Conservation (phyloP, 2,888 invertebrate genomes). For the Sericinus montela region DNA sequence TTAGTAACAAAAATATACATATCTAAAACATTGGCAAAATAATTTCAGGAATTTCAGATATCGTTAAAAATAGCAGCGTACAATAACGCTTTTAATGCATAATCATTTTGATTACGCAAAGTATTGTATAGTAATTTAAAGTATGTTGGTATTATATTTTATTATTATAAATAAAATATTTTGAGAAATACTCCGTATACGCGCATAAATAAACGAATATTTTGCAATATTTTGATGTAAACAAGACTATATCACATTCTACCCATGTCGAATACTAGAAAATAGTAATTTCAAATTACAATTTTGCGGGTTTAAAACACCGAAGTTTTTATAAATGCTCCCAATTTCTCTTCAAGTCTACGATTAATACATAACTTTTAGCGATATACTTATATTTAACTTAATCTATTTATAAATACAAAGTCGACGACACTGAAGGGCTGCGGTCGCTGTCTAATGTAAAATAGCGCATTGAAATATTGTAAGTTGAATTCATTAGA, state of each 20-base stretch:
- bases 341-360: constrained; percentile 39
- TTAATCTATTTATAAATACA: constrained; percentile 33
- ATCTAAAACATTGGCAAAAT: no score
- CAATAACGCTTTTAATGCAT: no score
- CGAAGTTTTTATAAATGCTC: constrained; percentile 51
- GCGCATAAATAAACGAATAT: no score
- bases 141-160: no score
- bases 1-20: no score
- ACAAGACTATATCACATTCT: constrained; percentile 21
- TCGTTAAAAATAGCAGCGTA: no score
- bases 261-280: constrained; percentile 30
- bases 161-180: no score
- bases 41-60: no score
- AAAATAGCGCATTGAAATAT: constrained; percentile 25
- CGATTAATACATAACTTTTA: constrained; percentile 41
- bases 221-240: neutral
- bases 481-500: constrained; percentile 23
- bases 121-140: no score
- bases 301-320: constrained; percentile 26
- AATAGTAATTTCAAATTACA: constrained; percentile 34
- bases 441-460: neutral
- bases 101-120: no score
- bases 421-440: constrained; percentile 26
- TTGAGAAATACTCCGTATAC: no score
- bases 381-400: constrained; percentile 36